These are phyloP conservation scores for Triops cancriformis DNA, from an alignment of 1,140 invertebrate species.

Conservation along the genomic window DNA sequence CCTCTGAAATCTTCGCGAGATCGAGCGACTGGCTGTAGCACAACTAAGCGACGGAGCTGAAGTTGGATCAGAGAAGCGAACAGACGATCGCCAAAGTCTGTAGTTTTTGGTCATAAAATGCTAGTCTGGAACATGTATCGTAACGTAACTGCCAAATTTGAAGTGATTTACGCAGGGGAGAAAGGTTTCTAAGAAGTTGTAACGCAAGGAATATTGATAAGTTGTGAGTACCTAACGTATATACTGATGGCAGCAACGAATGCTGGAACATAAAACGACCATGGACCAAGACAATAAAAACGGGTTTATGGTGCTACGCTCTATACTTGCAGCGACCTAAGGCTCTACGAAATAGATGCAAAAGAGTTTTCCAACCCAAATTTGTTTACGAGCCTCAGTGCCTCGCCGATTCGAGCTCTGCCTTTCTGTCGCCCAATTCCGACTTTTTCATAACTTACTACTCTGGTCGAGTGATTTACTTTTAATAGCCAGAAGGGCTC, in stretches of 20 bases:
- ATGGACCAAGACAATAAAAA: slow-evolving; percentile 14
- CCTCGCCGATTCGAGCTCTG: slow-evolving; percentile 11
- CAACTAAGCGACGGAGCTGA: background rate
- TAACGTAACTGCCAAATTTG: slow-evolving; percentile 14
- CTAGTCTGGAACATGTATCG: background rate
- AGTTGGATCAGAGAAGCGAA: background rate
- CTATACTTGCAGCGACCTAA: slow-evolving; percentile 13
- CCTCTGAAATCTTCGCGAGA: background rate
- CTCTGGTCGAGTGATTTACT: background rate
- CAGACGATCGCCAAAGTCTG: background rate
- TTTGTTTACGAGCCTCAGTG: slow-evolving; percentile 13
- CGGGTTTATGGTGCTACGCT: slow-evolving; percentile 12
- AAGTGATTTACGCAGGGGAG: background rate
- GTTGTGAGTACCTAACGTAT: slow-evolving; percentile 6
- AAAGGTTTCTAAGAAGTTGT: slow-evolving; percentile 14
- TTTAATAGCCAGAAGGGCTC: background rate
- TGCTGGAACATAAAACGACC: slow-evolving; percentile 13
- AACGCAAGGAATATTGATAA: slow-evolving; percentile 14
- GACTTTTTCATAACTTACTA: slow-evolving; percentile 14
- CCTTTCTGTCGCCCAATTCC: slow-evolving; percentile 12
- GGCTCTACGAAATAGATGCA: slow-evolving; percentile 1
- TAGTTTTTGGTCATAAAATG: slow-evolving; percentile 2
- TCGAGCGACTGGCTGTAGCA: background rate
- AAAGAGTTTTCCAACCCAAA: slow-evolving; percentile 11
- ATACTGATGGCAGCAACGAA: slow-evolving; percentile 13